A percentile compares a stretch with the other conserved stretches of the same genome.
These are phyloP conservation scores for Sycophaga agraensis DNA, from an alignment of 1,140 invertebrate species.

Conservation along the genomic window DNA sequence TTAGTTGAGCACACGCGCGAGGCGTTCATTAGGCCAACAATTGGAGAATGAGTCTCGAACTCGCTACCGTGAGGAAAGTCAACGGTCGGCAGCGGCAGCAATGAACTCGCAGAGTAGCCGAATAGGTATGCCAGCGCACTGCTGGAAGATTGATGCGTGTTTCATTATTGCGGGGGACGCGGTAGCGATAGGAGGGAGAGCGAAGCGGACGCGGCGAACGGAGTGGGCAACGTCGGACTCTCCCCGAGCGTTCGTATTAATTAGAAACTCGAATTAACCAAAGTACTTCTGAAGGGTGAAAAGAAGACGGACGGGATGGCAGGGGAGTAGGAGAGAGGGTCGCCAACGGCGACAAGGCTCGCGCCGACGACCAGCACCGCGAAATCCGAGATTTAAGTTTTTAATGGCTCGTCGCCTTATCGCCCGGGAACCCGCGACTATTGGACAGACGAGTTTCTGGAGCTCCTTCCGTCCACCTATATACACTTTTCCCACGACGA, in stretches of 20 bases:
- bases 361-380: background rate
- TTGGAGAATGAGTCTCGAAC: no score
- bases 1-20: no score
- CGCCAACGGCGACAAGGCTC: background rate
- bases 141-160: background rate
- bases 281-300: conserved; percentile 16
- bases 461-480: no score
- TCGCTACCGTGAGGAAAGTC: no score
- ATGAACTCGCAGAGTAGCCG: no score
- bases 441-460: conserved; percentile 28
- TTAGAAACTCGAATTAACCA: conserved; percentile 33
- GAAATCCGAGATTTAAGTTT: conserved; percentile 39
- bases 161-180: background rate
- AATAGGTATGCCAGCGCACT: no score
- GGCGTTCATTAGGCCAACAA: no score
- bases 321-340: background rate
- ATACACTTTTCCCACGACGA: no score
- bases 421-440: conserved; percentile 23
- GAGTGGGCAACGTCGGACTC: background rate
- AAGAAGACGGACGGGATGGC: background rate
- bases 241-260: conserved; percentile 32
- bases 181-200: background rate
- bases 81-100: no score
- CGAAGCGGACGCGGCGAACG: background rate
- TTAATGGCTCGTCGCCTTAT: conserved; percentile 40